These are phyloP conservation scores for Geococcyx californianus DNA, from an alignment of 2,113 vertebrate genomes.

Conservation along the genomic window DNA sequence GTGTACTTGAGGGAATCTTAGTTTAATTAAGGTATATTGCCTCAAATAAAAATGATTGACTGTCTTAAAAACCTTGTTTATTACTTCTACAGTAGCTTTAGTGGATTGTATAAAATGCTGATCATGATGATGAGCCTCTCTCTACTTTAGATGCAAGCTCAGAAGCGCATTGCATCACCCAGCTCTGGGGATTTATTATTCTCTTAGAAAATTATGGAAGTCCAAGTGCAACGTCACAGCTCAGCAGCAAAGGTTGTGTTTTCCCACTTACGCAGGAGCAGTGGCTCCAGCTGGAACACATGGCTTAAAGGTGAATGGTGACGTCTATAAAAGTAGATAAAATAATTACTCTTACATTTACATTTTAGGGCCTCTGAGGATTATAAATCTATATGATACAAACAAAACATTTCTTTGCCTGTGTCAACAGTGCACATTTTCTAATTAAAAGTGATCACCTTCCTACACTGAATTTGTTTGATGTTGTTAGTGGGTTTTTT, in stretches of 20 bases:
- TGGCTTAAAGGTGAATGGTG: background rate
- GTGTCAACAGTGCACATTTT: background rate
- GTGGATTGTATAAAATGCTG: background rate
- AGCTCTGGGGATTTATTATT: background rate
- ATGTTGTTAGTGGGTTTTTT: background rate
- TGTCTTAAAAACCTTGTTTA: background rate
- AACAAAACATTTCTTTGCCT: background rate
- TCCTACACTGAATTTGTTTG: background rate
- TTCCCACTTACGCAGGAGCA: background rate
- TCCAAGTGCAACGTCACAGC: background rate
- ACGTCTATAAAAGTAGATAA: background rate
- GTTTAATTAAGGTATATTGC: background rate
- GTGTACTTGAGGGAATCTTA: background rate
- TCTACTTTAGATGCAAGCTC: background rate
- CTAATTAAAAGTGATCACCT: background rate
- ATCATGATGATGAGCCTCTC: background rate
- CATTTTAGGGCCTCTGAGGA: background rate
- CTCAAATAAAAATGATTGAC: background rate
- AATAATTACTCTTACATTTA: background rate
- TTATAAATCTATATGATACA: background rate
- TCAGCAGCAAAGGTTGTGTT: background rate
- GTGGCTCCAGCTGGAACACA: background rate
- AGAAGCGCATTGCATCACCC: background rate
- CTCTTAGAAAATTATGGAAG: background rate
- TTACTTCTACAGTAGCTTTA: background rate